Evolutionary conservation across 2,113 vertebrate species (phyloP), one percentile per base, ranked within the genome.

Genomic region (Ophthalmolycus amberensis): DNA sequence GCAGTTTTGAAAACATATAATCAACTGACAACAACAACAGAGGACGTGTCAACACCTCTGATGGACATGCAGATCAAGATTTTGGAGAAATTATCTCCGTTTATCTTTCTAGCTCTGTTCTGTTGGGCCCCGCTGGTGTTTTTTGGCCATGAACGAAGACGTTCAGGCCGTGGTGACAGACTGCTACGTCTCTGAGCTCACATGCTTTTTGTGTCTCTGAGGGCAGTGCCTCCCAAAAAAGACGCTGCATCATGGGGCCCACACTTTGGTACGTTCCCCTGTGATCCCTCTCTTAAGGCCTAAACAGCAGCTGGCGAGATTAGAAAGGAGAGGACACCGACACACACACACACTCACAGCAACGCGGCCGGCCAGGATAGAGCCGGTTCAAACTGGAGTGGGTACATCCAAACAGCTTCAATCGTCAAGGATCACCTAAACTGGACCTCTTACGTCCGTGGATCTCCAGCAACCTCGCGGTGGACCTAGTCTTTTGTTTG

Each of bases 181-280:
- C 91, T 92, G 75, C 71, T 58, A 4, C 66, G 63, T 84, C 95
- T 95, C 94, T 95, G 94, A 95, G 91, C 96, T 97, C 96, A 98
- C 96, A 95, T 95, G 96, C 97, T 97, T 96, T 96, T 96, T 97
- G 93, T 96, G 95, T 94, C 96, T 94, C 96, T 96, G 91, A 97
- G 97, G 97, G 95, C 94, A 94, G 90, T 92, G 95, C 92, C 95
- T 95, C 97, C 95, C 95, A 98, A 99, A 99, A 98, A 95, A 92
- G 97, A 96, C 92, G 90, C 95, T 94, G 96, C 95, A 94, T 99
- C 97, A 99, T 95, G 94, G 93, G 94, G 92, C 93, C 90, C 89
- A 42, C 92, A 90, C 96, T 96, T 96, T 95, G 96, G 95, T 94
- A 91, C 93, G 90, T 93, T 90, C 91, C 88, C 86, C 82, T 80